Evolutionary conservation across 2,888 invertebrate species (phyloP).

Genomic region (Dioctria linearis): DNA sequence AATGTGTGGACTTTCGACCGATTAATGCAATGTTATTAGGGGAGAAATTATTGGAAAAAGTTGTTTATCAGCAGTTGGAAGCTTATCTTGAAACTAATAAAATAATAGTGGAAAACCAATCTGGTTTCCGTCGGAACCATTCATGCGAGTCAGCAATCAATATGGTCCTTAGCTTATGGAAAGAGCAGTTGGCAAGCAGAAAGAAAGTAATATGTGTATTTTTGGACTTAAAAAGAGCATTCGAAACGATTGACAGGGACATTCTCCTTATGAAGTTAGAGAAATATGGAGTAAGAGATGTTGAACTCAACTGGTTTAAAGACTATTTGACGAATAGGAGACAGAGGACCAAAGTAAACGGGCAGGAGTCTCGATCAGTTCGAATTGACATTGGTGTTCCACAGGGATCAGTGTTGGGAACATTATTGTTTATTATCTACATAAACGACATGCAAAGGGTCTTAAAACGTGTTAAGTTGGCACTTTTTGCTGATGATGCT

Average conservation of each 20-base stretch:
- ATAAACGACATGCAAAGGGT: too few species aligned
- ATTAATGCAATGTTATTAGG: background rate
- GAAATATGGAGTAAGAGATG: too few species aligned
- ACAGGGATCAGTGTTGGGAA: too few species aligned
- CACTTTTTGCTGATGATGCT: too few species aligned
- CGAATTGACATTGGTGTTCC: too few species aligned
- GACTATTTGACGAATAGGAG: too few species aligned
- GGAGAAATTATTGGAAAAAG: background rate
- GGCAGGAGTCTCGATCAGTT: too few species aligned
- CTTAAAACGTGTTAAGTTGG: too few species aligned
- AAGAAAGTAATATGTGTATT: slow-evolving; percentile 56
- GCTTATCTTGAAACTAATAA: background rate
- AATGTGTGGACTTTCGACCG: background rate
- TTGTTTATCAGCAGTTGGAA: background rate
- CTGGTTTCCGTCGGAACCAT: slow-evolving; percentile 56
- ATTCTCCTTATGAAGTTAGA: too few species aligned
- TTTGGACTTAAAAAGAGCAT: slow-evolving; percentile 56
- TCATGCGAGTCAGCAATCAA: slow-evolving; percentile 57
- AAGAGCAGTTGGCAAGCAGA: slow-evolving; percentile 36
- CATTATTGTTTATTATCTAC: too few species aligned
- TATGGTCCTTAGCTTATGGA: slow-evolving; percentile 51
- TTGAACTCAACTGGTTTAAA: too few species aligned
- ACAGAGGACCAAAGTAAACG: too few species aligned
- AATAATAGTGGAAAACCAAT: slow-evolving; percentile 11
- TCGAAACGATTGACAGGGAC: slow-evolving; percentile 51